Conservation (phyloP, 2,113 vertebrate species). For the Polypterus senegalus region DNA sequence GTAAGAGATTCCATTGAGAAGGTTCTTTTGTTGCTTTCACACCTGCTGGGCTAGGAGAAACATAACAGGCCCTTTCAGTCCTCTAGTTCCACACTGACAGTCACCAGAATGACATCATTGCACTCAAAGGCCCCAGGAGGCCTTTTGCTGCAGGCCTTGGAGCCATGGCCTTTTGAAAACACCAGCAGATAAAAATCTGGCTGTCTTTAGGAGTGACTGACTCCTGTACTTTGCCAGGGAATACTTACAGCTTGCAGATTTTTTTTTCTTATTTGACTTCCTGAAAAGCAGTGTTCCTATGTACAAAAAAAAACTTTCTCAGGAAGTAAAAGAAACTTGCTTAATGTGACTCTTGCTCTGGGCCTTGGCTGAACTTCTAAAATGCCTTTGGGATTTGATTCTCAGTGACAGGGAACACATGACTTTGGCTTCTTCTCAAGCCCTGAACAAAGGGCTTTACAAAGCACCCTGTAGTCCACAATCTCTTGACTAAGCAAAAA, state of each 20-base stretch:
- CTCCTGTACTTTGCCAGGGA: constrained; percentile 9
- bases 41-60: constrained; percentile 26
- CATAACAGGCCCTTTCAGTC: constrained; percentile 29
- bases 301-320: constrained; percentile 5
- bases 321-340: neutral
- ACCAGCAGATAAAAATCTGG: constrained; percentile 23
- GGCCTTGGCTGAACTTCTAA: constrained; percentile 15
- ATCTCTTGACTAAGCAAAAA: constrained; percentile 21
- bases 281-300: neutral
- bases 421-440: constrained; percentile 20
- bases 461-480: constrained; percentile 16
- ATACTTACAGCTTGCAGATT: constrained; percentile 16
- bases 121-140: constrained; percentile 12
- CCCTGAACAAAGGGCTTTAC: constrained; percentile 17
- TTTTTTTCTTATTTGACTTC: constrained; percentile 4
- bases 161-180: constrained; percentile 16
- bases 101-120: constrained; percentile 22
- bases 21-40: constrained; percentile 25
- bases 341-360: constrained; percentile 19
- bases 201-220: constrained; percentile 10
- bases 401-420: constrained; percentile 12
- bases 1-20: constrained; percentile 23
- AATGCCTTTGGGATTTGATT: constrained; percentile 12
- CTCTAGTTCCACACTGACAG: constrained; percentile 21
- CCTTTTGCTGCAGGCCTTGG: constrained; percentile 15